Conservation (phyloP, 1,140 invertebrate genomes). For the Aphelinus certus region DNA sequence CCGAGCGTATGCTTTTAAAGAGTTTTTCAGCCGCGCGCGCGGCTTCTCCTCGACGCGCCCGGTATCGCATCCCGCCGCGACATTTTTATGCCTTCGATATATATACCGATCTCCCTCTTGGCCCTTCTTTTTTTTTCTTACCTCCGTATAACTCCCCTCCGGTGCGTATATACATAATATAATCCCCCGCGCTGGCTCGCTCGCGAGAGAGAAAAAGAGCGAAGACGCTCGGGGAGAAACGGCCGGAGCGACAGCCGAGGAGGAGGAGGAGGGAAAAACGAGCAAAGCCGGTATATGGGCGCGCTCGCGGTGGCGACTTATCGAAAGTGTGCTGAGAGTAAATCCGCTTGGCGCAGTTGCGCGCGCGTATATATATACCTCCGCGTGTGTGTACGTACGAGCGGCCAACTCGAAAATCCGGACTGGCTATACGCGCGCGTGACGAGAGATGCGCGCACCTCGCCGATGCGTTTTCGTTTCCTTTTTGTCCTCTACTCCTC, state of each 20-base stretch:
- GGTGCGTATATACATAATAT: neutral
- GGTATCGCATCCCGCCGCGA: conserved; percentile 5
- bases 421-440: conserved; percentile 15
- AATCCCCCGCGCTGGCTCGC: neutral
- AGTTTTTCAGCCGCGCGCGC: neutral
- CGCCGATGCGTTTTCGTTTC: neutral
- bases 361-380: neutral
- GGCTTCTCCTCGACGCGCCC: neutral
- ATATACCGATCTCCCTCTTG: neutral
- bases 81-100: conserved; percentile 36
- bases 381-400: neutral
- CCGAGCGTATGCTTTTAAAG: conserved; percentile 33
- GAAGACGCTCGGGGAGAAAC: neutral
- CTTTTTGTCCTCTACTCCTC: neutral
- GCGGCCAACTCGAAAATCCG: conserved; percentile 38
- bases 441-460: neutral
- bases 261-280: conserved; percentile 4
- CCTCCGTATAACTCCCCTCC: conserved; percentile 3
- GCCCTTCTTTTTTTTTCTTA: neutral
- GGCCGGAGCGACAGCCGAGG: neutral
- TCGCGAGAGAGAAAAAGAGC: neutral
- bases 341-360: conserved; percentile 8
- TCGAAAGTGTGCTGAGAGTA: conserved; percentile 14
- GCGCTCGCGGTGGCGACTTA: neutral
- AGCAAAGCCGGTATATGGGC: neutral